phyloP scores from a whole-genome alignment of 23 tunicate genomes.

The Diplosoma virens region DNA sequence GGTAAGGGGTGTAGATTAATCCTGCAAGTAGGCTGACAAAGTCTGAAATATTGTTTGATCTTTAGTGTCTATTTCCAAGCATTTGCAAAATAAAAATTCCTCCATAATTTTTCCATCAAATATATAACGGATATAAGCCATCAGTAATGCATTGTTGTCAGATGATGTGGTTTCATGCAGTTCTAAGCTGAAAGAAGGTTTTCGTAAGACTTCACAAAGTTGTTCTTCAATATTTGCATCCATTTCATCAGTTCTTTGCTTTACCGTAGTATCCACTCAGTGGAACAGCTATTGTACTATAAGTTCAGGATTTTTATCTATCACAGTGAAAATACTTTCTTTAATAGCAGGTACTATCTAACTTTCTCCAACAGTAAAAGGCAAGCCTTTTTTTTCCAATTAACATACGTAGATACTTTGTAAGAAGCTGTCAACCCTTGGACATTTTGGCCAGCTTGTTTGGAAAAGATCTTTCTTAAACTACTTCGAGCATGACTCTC shows the following conservation, averaged over 20 bases:
- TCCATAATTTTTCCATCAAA: conserved; percentile 22
- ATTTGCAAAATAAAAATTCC: conserved; percentile 36
- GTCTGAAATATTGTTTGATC: conserved; percentile 26
- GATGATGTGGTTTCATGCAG: conserved; percentile 45
- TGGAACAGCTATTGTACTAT: conserved; percentile 21
- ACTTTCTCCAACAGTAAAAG: conserved; percentile 34
- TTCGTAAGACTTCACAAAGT: conserved; percentile 26
- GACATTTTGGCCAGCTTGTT: conserved; percentile 20
- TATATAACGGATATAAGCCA: conserved; percentile 22
- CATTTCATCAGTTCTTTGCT: conserved; percentile 26
- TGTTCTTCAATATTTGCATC: conserved; percentile 20
- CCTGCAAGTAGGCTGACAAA: conserved; percentile 30
- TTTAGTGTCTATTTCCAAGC: conserved; percentile 24
- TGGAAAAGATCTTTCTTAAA: not conserved
- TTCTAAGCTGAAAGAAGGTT: conserved; percentile 29
- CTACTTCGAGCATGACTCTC: conserved; percentile 16
- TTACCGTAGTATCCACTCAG: conserved; percentile 30
- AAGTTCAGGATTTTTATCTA: conserved; percentile 27
- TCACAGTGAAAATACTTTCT: conserved; percentile 22
- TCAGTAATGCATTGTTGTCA: conserved; percentile 7
- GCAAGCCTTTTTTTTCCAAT: conserved; percentile 26
- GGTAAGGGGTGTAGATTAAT: conserved; percentile 26
- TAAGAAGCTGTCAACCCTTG: conserved; percentile 14
- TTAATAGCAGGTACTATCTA: conserved; percentile 29
- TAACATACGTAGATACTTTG: conserved; percentile 11